Percentiles rank a stretch among this genome's conserved stretches.
Conservation (phyloP, 1,140 invertebrate species). For the Hypsibius dujardini region DNA sequence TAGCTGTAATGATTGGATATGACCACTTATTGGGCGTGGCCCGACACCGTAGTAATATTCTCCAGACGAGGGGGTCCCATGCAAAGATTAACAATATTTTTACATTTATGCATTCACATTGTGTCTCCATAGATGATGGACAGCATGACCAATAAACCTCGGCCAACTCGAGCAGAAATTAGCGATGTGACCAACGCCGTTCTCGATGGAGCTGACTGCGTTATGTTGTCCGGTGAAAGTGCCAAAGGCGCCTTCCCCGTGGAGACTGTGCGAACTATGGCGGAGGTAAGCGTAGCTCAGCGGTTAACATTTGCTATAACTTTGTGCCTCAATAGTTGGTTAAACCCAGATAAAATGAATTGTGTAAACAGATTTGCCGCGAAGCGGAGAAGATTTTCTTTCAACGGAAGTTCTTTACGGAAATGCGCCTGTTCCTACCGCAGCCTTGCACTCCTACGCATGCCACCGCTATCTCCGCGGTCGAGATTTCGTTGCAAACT, state of each 20-base stretch:
- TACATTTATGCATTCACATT: conserved; percentile 16
- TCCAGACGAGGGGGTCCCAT: too few relatives aligned
- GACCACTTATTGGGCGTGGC: too few relatives aligned
- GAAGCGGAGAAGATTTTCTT: conserved; percentile 80
- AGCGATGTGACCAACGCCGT: conserved; percentile 48
- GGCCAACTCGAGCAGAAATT: conserved; percentile 41
- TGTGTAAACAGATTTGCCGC: conserved; percentile 71
- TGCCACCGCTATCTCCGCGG: conserved; percentile 81
- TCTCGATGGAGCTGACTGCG: conserved; percentile 47
- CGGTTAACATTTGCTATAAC: too few relatives aligned
- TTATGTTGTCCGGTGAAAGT: conserved; percentile 45
- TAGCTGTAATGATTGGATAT: too few relatives aligned
- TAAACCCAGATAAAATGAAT: too few relatives aligned
- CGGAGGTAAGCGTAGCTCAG: conserved; percentile 42
- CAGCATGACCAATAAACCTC: conserved; percentile 40
- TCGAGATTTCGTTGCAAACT: conserved; percentile 80
- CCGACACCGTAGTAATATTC: too few relatives aligned
- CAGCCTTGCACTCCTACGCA: conserved; percentile 41
- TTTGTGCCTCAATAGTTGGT: too few relatives aligned
- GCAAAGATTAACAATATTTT: conserved; percentile 7
- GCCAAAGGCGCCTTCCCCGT: conserved; percentile 43
- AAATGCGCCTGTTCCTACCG: conserved; percentile 43
- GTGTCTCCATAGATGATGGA: conserved; percentile 36
- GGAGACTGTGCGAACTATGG: conserved; percentile 38
- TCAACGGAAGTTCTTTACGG: conserved; percentile 75